Conservation (phyloP, 2,797 vertebrate genomes). For the Graptemys geographica region DNA sequence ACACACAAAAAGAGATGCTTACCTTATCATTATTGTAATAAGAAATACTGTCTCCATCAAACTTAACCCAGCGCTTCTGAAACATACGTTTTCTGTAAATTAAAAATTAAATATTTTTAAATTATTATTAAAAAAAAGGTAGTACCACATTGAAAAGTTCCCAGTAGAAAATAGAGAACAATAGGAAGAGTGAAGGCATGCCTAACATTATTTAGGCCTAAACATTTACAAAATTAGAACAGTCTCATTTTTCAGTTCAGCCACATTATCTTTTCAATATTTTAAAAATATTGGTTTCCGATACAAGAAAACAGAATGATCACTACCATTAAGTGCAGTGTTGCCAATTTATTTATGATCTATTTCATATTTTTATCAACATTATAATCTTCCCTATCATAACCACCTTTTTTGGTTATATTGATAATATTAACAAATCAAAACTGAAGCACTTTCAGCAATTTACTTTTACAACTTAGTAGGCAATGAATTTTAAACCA, state of each 20-base stretch:
- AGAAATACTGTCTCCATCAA: constrained; percentile 91
- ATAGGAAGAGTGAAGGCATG: neutral
- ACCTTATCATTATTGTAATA: constrained; percentile 98
- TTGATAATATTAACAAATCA: neutral
- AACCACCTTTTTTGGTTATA: neutral
- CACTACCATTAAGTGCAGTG: neutral
- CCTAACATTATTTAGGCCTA: neutral
- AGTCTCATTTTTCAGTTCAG: neutral
- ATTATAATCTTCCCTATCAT: neutral
- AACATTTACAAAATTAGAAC: neutral
- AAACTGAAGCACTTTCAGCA: neutral
- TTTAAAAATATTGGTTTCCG: neutral
- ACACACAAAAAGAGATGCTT: neutral
- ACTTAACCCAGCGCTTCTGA: constrained; percentile 95
- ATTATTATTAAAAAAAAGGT: neutral
- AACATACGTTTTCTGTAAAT: constrained; percentile 90
- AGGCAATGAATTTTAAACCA: neutral
- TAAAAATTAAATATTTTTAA: constrained; percentile 32
- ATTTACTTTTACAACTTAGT: neutral
- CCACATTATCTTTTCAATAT: neutral
- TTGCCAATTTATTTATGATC: neutral
- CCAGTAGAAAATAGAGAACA: neutral
- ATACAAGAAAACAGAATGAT: neutral
- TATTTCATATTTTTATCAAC: neutral
- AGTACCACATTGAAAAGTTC: neutral